Evolutionary conservation across 2,113 vertebrate species (phyloP).

Genomic region (Greenwoodochromis staneri): DNA sequence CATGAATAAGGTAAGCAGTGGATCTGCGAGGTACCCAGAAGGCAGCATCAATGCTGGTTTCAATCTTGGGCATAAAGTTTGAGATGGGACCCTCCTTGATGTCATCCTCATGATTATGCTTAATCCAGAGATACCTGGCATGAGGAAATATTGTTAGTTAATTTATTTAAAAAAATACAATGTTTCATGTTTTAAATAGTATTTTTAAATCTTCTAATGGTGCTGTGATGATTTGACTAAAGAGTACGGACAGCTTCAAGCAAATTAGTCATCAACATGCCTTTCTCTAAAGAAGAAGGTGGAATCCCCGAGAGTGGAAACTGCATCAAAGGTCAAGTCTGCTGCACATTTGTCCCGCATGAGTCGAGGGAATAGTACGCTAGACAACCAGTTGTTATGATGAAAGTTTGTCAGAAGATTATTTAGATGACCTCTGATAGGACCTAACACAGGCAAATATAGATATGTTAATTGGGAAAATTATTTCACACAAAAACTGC

Average conservation of each 20-base stretch:
- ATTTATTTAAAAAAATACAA: background rate
- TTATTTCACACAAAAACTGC: background rate
- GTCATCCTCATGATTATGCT: constrained; percentile 55
- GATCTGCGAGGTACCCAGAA: constrained; percentile 67
- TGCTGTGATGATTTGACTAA: background rate
- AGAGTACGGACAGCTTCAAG: background rate
- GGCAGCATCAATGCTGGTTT: constrained; percentile 67
- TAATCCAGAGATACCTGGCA: constrained; percentile 73
- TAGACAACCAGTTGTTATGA: constrained; percentile 22
- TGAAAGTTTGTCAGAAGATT: constrained; percentile 10
- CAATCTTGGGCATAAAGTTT: constrained; percentile 73
- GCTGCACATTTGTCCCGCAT: constrained; percentile 59
- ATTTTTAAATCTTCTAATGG: background rate
- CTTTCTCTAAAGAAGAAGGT: constrained; percentile 70
- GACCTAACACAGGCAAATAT: constrained; percentile 32
- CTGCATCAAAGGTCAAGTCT: constrained; percentile 68
- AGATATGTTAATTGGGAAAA: background rate
- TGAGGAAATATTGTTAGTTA: background rate
- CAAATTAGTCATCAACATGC: constrained; percentile 13
- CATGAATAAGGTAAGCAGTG: constrained; percentile 68
- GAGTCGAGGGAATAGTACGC: constrained; percentile 17
- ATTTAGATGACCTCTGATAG: constrained; percentile 8
- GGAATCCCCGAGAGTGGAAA: constrained; percentile 60
- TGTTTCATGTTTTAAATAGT: background rate
- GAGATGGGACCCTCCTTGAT: constrained; percentile 70